Percentiles rank a stretch among this genome's conserved stretches.
phyloP scores from a whole-genome alignment of 2,113 vertebrate species.

The Vicugna pacos region DNA sequence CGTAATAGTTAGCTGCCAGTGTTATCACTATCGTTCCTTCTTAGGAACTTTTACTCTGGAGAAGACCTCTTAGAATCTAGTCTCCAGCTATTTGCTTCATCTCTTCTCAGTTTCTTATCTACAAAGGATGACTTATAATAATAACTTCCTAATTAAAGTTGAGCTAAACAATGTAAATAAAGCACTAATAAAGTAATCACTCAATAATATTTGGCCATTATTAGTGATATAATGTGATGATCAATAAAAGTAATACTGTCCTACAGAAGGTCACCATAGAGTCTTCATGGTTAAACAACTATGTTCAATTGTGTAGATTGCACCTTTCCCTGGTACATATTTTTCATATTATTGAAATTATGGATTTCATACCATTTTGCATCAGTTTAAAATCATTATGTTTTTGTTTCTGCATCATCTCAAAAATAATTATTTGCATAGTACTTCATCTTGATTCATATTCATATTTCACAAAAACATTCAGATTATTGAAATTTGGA shows the following conservation, averaged over 20 bases:
- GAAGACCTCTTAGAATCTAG: neutral
- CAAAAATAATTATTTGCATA: neutral
- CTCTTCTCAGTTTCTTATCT: neutral
- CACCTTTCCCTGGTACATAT: neutral
- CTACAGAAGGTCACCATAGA: neutral
- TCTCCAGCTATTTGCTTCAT: neutral
- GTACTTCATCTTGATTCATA: neutral
- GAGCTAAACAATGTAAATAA: neutral
- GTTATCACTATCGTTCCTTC: neutral
- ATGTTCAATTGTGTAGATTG: neutral
- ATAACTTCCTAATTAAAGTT: neutral
- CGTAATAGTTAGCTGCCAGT: neutral
- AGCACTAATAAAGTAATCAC: neutral
- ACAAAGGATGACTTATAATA: neutral
- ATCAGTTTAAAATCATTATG: neutral
- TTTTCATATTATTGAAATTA: neutral
- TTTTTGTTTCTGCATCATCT: neutral
- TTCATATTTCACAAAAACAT: neutral
- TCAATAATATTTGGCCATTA: neutral
- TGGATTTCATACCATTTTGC: neutral
- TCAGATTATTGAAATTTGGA: neutral
- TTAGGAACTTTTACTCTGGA: neutral
- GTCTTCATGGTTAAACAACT: neutral
- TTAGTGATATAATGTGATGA: neutral
- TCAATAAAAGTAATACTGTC: neutral